Evolutionary conservation across 35 echinoderm and acorn worm species (phyloP), one percentile per base, ranked within the genome.

Genomic region (Ptychodera flava): DNA sequence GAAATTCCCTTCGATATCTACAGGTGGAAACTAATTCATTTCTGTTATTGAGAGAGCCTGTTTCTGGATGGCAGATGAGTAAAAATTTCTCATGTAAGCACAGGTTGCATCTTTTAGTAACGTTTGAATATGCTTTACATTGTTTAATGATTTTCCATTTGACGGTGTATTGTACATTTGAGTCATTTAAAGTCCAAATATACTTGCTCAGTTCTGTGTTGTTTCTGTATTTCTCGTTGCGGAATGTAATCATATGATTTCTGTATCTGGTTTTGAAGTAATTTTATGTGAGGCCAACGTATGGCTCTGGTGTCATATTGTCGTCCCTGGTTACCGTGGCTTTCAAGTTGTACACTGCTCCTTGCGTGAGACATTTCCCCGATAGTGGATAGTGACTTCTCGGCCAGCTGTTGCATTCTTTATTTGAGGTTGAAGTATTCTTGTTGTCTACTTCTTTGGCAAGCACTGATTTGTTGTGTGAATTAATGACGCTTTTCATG

Each of bases 211-310:
- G 35, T 37, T 83, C 82, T 37, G 82, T 83, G 29, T 35, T 83
- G 35, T 83, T 83, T 31, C 35, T 83, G 32, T 1, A 33, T 82
- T 87, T 87, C 12, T 16, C 16, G 36, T 87, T 79, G 1, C 77
- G 36, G 32, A 86, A 86, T 77, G 85, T 77, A 33, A 16, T 87
- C n/a, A 34, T 45, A 31, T 87, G 85, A 29, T 79, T 79, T 30
- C 85, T 87, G n/a, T 79, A 87, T 33, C 77, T 87, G 22, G 85
- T 87, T 78, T 87, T 87, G 34, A 87, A 87, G 28, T 87, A 27
- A 29, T 87, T 87, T 78, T 87, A 31, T 15, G 77, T 87, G 28
- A 87, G 33, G n/a, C 85, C 85, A 0, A 87, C 31, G 77, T 87
- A 87, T 31, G 77, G 36, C 34, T 87, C 85, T 28, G 75, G 85